A percentile compares a stretch with the other conserved stretches of the same genome.
Conservation (phyloP, 2,888 invertebrate genomes). For the Microctonus hyperodae region DNA sequence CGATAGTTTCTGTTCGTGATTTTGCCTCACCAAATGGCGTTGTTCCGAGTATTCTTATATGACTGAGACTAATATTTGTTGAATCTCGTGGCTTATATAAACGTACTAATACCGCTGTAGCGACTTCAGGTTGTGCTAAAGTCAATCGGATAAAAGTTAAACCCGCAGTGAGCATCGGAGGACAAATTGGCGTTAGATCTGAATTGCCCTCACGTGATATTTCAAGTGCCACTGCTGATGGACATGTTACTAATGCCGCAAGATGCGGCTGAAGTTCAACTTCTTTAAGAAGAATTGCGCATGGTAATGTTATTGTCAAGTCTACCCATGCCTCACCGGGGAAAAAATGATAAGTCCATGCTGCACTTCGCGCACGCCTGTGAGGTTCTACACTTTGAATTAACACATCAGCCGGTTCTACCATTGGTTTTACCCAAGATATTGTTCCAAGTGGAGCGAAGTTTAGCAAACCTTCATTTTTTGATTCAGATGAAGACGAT, state of each 20-base stretch:
- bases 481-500: slow-evolving; percentile 67
- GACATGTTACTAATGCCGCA: slow-evolving; percentile 87
- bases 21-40: slow-evolving; percentile 76
- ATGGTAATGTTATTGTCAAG: slow-evolving; percentile 84
- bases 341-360: slow-evolving; percentile 97
- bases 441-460: slow-evolving; percentile 88
- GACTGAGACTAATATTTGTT: slow-evolving; percentile 87
- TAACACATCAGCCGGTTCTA: slow-evolving; percentile 88
- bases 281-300: slow-evolving; percentile 86
- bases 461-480: slow-evolving; percentile 80
- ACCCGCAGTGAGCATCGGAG: slow-evolving; percentile 86
- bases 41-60: slow-evolving; percentile 84
- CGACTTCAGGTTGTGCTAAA: slow-evolving; percentile 83
- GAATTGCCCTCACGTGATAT: slow-evolving; percentile 81
- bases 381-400: slow-evolving; percentile 84
- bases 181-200: slow-evolving; percentile 81
- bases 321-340: slow-evolving; percentile 90
- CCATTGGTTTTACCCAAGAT: slow-evolving; percentile 82
- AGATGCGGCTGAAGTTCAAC: slow-evolving; percentile 87
- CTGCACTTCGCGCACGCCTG: slow-evolving; percentile 84
- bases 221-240: slow-evolving; percentile 87
- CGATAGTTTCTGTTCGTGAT: slow-evolving; percentile 62
- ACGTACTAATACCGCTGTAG: slow-evolving; percentile 80
- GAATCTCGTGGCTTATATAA: slow-evolving; percentile 87
- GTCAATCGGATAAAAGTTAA: slow-evolving; percentile 86